Conservation (phyloP, 1,140 invertebrate species). For the Caenorhabditis briggsae region DNA sequence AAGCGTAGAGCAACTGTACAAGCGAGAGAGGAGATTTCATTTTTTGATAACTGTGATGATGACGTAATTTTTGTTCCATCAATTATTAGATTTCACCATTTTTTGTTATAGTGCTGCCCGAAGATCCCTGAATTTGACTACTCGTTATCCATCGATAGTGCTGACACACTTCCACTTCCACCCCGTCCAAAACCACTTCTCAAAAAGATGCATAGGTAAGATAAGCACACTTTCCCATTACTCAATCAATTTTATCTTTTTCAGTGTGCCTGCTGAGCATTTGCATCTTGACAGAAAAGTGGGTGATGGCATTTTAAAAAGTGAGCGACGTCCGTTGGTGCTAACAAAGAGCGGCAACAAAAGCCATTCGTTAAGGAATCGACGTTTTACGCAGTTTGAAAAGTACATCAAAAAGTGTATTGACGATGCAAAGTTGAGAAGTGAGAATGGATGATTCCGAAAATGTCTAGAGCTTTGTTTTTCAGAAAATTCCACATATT, state of each 20-base stretch:
- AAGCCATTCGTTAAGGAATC: constrained; percentile 47
- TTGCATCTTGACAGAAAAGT: constrained; percentile 68
- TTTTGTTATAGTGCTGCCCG: constrained; percentile 54
- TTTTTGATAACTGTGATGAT: constrained; percentile 60
- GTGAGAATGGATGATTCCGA: constrained; percentile 6
- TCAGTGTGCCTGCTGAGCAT: constrained; percentile 62
- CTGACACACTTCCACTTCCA: constrained; percentile 53
- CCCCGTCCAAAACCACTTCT: constrained; percentile 53
- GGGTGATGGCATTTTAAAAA: constrained; percentile 67
- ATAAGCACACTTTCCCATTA: neutral
- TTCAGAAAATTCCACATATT: constrained; percentile 56
- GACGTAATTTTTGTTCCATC: neutral
- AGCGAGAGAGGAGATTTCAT: constrained; percentile 52
- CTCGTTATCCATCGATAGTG: constrained; percentile 57
- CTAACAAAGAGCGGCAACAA: constrained; percentile 32
- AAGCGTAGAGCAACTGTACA: constrained; percentile 17
- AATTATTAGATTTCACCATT: neutral
- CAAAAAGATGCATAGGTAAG: constrained; percentile 66
- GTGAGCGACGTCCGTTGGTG: constrained; percentile 34
- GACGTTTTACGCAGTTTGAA: constrained; percentile 61
- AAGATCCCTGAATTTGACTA: constrained; percentile 55
- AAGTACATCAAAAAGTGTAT: constrained; percentile 66
- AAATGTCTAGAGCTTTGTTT: neutral
- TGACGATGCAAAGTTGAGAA: constrained; percentile 56
- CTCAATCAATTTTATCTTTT: constrained; percentile 45